A percentile compares a stretch with the other conserved stretches of the same genome.
These are phyloP conservation scores for Eledona agricola DNA, from an alignment of 2,888 invertebrate species.

Conservation along the genomic window DNA sequence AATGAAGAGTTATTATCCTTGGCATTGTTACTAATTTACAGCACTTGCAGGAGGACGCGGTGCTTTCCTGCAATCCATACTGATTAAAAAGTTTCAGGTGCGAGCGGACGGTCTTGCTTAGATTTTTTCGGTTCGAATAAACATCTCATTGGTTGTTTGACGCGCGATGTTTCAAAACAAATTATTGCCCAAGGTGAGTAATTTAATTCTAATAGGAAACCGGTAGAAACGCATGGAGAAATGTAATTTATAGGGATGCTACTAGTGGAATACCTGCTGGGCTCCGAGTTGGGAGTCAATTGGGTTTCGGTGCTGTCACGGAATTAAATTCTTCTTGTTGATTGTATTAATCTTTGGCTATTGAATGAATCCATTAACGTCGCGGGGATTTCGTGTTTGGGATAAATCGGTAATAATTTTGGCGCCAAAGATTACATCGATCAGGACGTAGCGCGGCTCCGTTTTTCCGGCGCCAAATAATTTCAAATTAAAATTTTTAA, in stretches of 20 bases:
- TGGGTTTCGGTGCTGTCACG: too few species aligned
- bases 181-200: constrained; percentile 34
- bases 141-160: constrained; percentile 13
- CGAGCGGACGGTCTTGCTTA: not conserved
- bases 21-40: constrained; percentile 7
- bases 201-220: constrained; percentile 35
- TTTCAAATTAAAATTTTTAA: too few species aligned
- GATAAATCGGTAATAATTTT: too few species aligned
- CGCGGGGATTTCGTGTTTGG: not conserved
- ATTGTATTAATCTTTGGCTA: constrained; percentile 3
- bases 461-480: too few species aligned
- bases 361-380: not conserved
- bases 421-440: too few species aligned
- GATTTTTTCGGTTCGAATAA: constrained; percentile 18
- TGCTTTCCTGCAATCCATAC: constrained; percentile 6
- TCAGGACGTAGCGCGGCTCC: too few species aligned
- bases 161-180: constrained; percentile 29
- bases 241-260: constrained; percentile 37
- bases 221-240: constrained; percentile 15
- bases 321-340: too few species aligned
- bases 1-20: constrained; percentile 33
- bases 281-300: constrained; percentile 35
- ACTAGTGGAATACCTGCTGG: constrained; percentile 35
- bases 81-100: constrained; percentile 15
- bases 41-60: constrained; percentile 1